Conservation (phyloP, 2,113 vertebrate species). For the Delphinus delphis region DNA sequence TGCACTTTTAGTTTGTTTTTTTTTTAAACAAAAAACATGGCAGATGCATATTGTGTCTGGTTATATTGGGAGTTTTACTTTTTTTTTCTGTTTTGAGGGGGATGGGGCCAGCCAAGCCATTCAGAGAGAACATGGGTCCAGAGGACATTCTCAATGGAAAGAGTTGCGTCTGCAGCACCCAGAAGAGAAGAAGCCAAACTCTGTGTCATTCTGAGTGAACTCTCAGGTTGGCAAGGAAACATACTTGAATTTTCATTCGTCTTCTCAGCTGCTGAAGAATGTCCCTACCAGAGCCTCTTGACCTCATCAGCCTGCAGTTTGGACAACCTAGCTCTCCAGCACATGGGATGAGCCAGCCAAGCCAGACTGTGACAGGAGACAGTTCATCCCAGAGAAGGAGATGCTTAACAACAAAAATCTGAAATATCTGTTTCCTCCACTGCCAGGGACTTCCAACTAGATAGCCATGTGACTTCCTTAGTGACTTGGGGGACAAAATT, state of each 20-base stretch:
- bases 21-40: constrained; percentile 66
- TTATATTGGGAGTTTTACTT: constrained; percentile 68
- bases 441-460: constrained; percentile 40
- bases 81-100: constrained; percentile 71
- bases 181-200: constrained; percentile 73
- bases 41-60: constrained; percentile 86
- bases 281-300: constrained; percentile 74
- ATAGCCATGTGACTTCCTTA: constrained; percentile 62
- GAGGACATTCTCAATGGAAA: constrained; percentile 62
- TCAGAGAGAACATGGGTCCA: constrained; percentile 73
- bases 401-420: constrained; percentile 12
- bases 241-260: constrained; percentile 86
- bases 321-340: not conserved
- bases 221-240: constrained; percentile 73
- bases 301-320: constrained; percentile 25
- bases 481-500: constrained; percentile 12
- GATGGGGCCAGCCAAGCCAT: constrained; percentile 72
- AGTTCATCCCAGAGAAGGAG: constrained; percentile 49
- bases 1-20: constrained; percentile 85
- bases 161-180: constrained; percentile 49
- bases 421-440: constrained; percentile 55
- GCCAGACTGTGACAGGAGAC: constrained; percentile 46
- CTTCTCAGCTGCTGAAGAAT: constrained; percentile 79
- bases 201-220: constrained; percentile 64
- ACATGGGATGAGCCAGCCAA: constrained; percentile 26